Conservation (phyloP, 2,888 invertebrate genomes). For the Epinotia demarniana region DNA sequence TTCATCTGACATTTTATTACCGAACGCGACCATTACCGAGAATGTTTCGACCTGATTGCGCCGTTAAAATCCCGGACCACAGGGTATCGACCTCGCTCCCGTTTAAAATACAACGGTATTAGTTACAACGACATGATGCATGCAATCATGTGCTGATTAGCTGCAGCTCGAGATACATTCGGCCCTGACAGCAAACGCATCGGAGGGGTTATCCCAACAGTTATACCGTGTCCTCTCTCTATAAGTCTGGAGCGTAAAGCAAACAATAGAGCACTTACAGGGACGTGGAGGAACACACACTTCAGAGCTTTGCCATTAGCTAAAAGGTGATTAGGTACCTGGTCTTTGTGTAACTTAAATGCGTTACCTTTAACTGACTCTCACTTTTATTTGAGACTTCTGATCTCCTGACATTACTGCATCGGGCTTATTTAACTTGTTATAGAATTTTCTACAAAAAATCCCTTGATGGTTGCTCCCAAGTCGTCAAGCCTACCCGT, state of each 20-base stretch:
- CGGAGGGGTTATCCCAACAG: conserved; percentile 22
- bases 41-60: conserved; percentile 36
- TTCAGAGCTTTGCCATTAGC: conserved; percentile 48
- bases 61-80: conserved; percentile 41
- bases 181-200: conserved; percentile 28
- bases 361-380: not conserved
- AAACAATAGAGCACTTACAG: conserved; percentile 45
- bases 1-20: conserved; percentile 20
- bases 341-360: not conserved
- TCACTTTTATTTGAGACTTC: not conserved
- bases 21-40: conserved; percentile 7
- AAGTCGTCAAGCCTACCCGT: not conserved
- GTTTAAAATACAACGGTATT: conserved; percentile 29
- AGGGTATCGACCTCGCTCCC: conserved; percentile 45
- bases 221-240: conserved; percentile 31
- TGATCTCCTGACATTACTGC: not conserved
- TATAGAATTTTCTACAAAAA: conserved; percentile 7
- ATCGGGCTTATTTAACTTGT: not conserved
- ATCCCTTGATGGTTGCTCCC: not conserved
- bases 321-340: not conserved
- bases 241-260: conserved; percentile 37
- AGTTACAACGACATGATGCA: conserved; percentile 31
- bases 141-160: conserved; percentile 35
- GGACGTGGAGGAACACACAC: conserved; percentile 44
- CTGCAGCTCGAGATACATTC: conserved; percentile 27